Conservation (phyloP, 1,140 invertebrate species). For the Brachionus rubens region DNA sequence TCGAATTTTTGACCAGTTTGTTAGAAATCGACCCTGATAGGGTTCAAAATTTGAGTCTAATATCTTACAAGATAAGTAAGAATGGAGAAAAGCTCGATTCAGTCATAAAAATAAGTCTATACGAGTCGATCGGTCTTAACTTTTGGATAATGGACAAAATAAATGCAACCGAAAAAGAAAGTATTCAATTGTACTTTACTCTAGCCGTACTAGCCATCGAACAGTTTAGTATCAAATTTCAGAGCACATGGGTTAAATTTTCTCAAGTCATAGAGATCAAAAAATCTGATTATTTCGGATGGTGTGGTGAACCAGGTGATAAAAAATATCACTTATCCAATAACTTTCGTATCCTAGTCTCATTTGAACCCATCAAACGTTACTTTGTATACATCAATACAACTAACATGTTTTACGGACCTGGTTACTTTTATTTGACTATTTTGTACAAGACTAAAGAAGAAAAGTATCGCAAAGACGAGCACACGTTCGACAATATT, state of each 20-base stretch:
- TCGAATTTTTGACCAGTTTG: neutral
- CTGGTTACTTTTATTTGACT: conserved; percentile 52
- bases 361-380: conserved; percentile 27
- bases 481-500: conserved; percentile 11
- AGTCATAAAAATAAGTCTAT: neutral
- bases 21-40: neutral
- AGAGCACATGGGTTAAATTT: neutral
- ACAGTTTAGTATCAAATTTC: neutral
- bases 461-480: neutral
- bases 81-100: neutral
- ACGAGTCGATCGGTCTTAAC: neutral
- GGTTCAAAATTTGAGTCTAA: neutral
- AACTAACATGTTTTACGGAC: conserved; percentile 50
- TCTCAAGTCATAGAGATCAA: neutral
- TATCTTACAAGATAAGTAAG: neutral
- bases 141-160: neutral
- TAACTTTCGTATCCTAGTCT: conserved; percentile 10
- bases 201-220: neutral
- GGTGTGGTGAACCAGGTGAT: conserved; percentile 11
- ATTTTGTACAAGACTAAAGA: conserved; percentile 45
- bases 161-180: neutral
- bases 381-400: conserved; percentile 50
- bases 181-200: conserved; percentile 22
- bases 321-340: neutral
- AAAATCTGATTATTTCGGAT: neutral